A percentile compares a stretch with the other conserved stretches of the same genome.
Evolutionary conservation across 2,113 vertebrate species (phyloP).

Genomic region (Nycticorax nycticorax): DNA sequence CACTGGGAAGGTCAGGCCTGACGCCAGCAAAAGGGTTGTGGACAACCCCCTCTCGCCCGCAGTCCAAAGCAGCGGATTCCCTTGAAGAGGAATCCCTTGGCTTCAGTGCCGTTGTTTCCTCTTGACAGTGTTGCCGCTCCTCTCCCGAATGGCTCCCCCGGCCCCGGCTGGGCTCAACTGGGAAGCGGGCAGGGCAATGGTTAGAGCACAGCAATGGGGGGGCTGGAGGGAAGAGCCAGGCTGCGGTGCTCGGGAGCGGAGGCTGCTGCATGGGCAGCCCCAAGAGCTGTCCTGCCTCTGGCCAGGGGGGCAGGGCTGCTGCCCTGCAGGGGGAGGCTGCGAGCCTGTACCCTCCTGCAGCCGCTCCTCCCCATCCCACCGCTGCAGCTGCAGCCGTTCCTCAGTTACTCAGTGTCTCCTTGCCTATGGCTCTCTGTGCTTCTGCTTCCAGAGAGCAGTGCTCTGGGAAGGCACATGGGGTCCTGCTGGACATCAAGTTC

Average conservation of each 20-base stretch:
- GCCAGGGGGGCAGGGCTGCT: background rate
- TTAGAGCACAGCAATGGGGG: background rate
- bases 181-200: background rate
- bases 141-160: background rate
- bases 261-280: background rate
- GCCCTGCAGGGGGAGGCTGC: background rate
- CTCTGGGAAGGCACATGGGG: too few species aligned
- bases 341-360: background rate
- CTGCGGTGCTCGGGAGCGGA: fast-evolving
- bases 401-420: fast-evolving
- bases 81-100: background rate
- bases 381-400: background rate
- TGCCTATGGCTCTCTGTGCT: background rate
- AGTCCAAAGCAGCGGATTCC: background rate
- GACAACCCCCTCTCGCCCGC: background rate
- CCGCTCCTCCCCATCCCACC: fast-evolving
- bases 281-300: too few species aligned
- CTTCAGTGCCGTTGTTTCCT: background rate
- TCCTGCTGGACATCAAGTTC: too few species aligned
- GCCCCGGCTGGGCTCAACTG: background rate
- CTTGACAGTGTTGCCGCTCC: background rate
- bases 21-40: background rate
- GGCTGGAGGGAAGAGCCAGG: background rate
- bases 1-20: background rate
- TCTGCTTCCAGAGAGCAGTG: background rate